Evolutionary conservation across 2,888 invertebrate genomes (phyloP), one percentile per base, ranked within the genome.

Genomic region (Osedax fenrisi): DNA sequence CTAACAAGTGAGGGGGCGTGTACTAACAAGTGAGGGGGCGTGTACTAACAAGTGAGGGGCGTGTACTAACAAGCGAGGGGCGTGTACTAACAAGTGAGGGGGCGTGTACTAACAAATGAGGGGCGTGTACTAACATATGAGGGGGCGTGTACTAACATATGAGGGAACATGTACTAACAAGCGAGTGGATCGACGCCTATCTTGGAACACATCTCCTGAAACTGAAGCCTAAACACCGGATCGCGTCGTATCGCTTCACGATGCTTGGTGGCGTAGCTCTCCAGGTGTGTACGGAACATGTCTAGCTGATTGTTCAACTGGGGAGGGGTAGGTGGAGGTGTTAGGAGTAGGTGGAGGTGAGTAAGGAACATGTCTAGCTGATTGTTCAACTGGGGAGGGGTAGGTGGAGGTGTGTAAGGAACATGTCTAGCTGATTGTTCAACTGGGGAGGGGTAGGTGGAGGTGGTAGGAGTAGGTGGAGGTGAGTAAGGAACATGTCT

Each of bases 201-300:
- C 0, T 94, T 91, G 0, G 97, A 92, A 85, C 98, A 99, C 98
- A 99, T 99, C 85, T 95, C 93, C 81, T 95, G 95, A 83, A 98
- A 98, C 85, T 97, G 95, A 1, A 56, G 88, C 41, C 98, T 89
- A 82, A 99, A 99, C 80, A 92, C 90, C 0, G 95, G 89, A 84
- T 96, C 92, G 84, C 94, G 94, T 79, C 90, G 90, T 66, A 99
- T 98, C 82, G 96, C 95, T 79, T 88, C 91, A 82, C 93, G 92
- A 83, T 99, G 95, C 80, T 95, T 94, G 2, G 90, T 87, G 0
- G 98, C 95, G 84, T 98, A 99, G 80, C 94, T 92, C 84, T 97
- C 95, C 59, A 97, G 86, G 83, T 95, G 93, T 27, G 88, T 88
- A 77, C 92, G 89, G 83, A 99, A 96, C 1, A 91, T 90, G 77